Conservation (phyloP, 1,140 invertebrate species). For the Episyrphus balteatus region DNA sequence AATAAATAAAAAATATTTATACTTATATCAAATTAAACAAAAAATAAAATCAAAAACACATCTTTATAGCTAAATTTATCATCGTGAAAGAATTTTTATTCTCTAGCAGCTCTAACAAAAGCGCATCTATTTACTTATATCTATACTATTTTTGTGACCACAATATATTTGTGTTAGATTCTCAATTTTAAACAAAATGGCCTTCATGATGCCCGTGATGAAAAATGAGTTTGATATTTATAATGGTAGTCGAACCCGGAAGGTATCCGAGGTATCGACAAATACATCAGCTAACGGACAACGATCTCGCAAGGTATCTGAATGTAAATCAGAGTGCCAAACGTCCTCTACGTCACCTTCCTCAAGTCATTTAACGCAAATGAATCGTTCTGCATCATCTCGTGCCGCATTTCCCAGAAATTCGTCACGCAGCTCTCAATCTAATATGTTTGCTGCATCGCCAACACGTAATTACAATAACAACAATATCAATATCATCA, state of each 20-base stretch:
- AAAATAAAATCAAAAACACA: slow-evolving; percentile 2
- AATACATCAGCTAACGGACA: slow-evolving; percentile 34
- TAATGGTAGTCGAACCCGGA: slow-evolving; percentile 62
- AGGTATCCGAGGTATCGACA: slow-evolving; percentile 62
- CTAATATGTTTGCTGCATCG: slow-evolving; percentile 47
- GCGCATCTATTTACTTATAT: no score
- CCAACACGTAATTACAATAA: slow-evolving; percentile 39
- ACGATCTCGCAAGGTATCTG: slow-evolving; percentile 64
- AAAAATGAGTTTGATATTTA: slow-evolving; percentile 90
- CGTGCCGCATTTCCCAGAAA: slow-evolving; percentile 40
- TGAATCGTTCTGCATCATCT: slow-evolving; percentile 28
- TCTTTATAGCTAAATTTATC: not conserved
- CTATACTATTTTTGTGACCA: no score
- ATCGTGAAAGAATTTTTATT: no score
- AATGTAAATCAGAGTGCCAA: slow-evolving; percentile 68
- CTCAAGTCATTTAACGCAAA: slow-evolving; percentile 42
- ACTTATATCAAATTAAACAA: slow-evolving; percentile 5
- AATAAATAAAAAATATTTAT: slow-evolving; percentile 1
- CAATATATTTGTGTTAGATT: no score
- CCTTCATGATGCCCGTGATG: slow-evolving; percentile 88
- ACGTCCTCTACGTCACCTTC: slow-evolving; percentile 59
- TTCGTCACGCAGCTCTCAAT: slow-evolving; percentile 45
- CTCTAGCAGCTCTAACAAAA: no score
- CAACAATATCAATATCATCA: slow-evolving; percentile 32
- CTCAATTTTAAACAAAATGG: no score